Conservation (phyloP, 2,888 invertebrate species). For the Trichogramma evanescens region DNA sequence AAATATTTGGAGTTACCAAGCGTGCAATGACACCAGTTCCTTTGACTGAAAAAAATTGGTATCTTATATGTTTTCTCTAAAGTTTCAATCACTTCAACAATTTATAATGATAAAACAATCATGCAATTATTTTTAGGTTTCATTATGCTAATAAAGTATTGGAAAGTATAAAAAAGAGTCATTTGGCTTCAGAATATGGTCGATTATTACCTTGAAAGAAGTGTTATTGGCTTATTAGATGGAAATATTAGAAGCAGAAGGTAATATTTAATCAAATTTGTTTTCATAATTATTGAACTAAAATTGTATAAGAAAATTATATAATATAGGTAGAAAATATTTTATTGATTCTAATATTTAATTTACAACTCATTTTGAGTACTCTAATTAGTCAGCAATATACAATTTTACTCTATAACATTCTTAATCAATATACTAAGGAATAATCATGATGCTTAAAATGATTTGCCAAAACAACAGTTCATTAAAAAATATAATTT, state of each 20-base stretch:
- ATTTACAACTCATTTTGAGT: neutral
- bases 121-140: slow-evolving; percentile 48
- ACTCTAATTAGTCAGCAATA: too few relatives aligned
- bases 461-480: neutral
- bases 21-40: slow-evolving; percentile 66
- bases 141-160: slow-evolving; percentile 75
- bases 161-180: slow-evolving; percentile 78
- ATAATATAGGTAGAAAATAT: neutral
- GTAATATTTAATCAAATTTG: too few relatives aligned
- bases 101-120: slow-evolving; percentile 3
- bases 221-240: too few relatives aligned
- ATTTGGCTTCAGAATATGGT: slow-evolving; percentile 77
- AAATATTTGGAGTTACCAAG: slow-evolving; percentile 63
- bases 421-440: too few relatives aligned
- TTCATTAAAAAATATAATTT: slow-evolving; percentile 8
- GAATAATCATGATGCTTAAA: neutral
- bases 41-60: slow-evolving; percentile 76
- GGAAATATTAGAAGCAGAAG: too few relatives aligned
- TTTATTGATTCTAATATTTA: neutral
- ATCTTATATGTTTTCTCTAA: slow-evolving; percentile 14
- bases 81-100: neutral
- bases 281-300: neutral
- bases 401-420: too few relatives aligned
- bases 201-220: slow-evolving; percentile 60
- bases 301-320: neutral